phyloP scores from a whole-genome alignment of 2,888 invertebrate genomes.

The Ophioninae sp. region DNA sequence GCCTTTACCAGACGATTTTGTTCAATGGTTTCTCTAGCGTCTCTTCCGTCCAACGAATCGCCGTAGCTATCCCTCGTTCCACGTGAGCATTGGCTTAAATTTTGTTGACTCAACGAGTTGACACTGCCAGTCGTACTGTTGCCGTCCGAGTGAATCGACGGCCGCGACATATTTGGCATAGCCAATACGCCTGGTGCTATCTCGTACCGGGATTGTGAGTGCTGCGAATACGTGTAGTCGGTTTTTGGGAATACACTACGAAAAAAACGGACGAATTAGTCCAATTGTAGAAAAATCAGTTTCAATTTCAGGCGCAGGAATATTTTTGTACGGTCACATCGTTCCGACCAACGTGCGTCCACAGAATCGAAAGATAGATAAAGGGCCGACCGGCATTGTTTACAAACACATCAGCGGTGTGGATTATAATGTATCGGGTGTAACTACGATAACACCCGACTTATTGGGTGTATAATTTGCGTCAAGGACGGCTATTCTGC shows the following conservation, averaged over 20 bases:
- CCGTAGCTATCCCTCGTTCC: constrained; percentile 58
- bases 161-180: constrained; percentile 95
- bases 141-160: constrained; percentile 81
- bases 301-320: neutral
- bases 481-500: too few species aligned
- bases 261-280: neutral
- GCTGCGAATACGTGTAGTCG: constrained; percentile 93
- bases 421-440: neutral
- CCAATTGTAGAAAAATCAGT: neutral
- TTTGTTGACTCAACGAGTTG: constrained; percentile 69
- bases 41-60: constrained; percentile 60
- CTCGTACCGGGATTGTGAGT: constrained; percentile 91
- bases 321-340: neutral
- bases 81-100: constrained; percentile 64
- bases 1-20: constrained; percentile 64
- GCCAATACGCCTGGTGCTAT: constrained; percentile 90
- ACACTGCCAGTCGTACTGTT: constrained; percentile 68
- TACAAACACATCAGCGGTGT: constrained; percentile 10
- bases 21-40: constrained; percentile 64
- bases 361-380: neutral
- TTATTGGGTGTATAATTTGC: neutral
- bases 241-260: constrained; percentile 93
- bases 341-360: neutral
- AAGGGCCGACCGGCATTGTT: constrained; percentile 7
- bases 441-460: neutral